Evolutionary conservation across 2,888 invertebrate species (phyloP).

Genomic region (Phorcus lineatus): DNA sequence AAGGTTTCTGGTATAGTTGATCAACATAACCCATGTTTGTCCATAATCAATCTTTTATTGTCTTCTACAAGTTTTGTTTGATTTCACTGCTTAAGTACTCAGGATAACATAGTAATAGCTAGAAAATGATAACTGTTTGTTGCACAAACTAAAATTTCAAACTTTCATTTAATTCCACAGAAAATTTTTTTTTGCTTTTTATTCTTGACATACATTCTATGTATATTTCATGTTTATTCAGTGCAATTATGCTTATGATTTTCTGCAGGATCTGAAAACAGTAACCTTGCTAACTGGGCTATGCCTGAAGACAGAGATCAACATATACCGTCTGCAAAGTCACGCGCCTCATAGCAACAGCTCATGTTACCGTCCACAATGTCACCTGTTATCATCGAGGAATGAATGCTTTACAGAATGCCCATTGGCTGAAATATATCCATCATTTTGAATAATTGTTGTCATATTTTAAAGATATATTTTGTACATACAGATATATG

Average conservation of each 20-base stretch:
- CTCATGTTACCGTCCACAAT: not conserved
- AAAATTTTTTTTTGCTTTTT: too few species aligned
- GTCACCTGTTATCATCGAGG: not conserved
- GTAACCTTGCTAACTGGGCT: conserved; percentile 42
- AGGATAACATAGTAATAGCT: too few species aligned
- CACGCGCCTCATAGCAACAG: conserved; percentile 45
- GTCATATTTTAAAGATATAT: not conserved
- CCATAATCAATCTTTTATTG: too few species aligned
- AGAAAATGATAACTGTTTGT: too few species aligned
- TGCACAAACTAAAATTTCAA: too few species aligned
- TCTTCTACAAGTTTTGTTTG: too few species aligned
- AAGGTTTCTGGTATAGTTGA: not conserved
- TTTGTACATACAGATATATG: not conserved
- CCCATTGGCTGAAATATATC: not conserved
- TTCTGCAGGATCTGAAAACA: conserved; percentile 15
- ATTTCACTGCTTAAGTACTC: too few species aligned
- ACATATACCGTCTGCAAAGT: conserved; percentile 48
- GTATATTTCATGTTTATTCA: not conserved
- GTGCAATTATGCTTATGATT: not conserved
- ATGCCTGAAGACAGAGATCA: conserved; percentile 42
- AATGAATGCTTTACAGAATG: not conserved
- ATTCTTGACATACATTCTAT: too few species aligned
- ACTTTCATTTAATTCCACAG: too few species aligned
- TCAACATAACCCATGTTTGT: not conserved
- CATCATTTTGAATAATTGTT: too few species aligned